These are phyloP conservation scores for Rynchops niger DNA, from an alignment of 2,113 vertebrate species.

Conservation along the genomic window DNA sequence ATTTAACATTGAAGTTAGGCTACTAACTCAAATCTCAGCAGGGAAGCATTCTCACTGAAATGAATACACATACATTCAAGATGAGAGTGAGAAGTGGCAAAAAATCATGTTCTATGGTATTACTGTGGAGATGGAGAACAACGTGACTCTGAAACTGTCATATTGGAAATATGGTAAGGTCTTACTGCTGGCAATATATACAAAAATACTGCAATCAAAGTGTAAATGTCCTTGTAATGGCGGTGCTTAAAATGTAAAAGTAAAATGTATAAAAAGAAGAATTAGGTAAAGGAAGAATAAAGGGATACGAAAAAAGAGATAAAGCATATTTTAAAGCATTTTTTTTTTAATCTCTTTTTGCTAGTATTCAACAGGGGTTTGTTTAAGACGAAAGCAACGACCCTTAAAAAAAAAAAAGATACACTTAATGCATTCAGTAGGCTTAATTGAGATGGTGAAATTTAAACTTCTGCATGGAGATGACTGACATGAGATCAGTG, in stretches of 20 bases:
- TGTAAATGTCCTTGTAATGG: background rate
- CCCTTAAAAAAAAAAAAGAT: rapidly evolving
- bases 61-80: background rate
- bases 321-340: rapidly evolving
- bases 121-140: background rate
- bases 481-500: background rate
- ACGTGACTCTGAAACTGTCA: background rate
- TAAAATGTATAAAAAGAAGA: background rate
- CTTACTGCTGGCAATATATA: background rate
- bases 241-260: background rate
- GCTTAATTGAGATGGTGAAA: background rate
- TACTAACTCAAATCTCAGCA: background rate
- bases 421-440: background rate
- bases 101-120: background rate
- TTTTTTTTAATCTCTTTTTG: background rate
- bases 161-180: background rate
- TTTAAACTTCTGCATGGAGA: background rate
- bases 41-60: background rate
- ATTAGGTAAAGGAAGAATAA: background rate
- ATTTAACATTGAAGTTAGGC: background rate
- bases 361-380: background rate
- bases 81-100: background rate
- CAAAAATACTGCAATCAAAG: background rate
- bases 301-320: background rate
- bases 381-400: rapidly evolving